A percentile compares a stretch with the other conserved stretches of the same genome.
phyloP scores from a whole-genome alignment of 2,113 vertebrate genomes.

The Chelonoidis abingdonii region DNA sequence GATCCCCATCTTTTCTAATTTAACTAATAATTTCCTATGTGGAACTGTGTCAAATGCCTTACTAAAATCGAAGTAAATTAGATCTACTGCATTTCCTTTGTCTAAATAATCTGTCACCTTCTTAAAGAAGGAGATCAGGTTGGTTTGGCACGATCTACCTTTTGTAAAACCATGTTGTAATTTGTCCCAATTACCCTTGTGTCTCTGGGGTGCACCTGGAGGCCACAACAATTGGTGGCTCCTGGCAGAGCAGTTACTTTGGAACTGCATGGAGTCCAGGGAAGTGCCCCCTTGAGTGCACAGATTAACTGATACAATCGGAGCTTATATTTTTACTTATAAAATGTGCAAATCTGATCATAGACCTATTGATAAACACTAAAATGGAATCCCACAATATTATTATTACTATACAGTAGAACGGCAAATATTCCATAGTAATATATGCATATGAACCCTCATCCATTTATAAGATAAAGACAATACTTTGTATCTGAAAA shows the following conservation, averaged over 20 bases:
- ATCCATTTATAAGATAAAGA: neutral
- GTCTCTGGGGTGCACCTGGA: neutral
- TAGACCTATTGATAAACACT: neutral
- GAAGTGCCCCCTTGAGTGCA: accelerated
- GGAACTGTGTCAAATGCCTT: too few relatives aligned
- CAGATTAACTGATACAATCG: neutral
- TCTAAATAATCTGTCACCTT: too few relatives aligned
- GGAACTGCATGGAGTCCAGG: neutral
- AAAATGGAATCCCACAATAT: neutral
- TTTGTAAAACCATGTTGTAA: too few relatives aligned
- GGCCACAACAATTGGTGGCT: neutral
- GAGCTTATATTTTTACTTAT: accelerated
- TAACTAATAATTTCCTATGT: too few relatives aligned
- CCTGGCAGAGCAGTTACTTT: accelerated
- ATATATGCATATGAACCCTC: neutral
- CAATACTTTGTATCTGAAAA: neutral
- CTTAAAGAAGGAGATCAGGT: too few relatives aligned
- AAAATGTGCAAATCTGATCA: neutral
- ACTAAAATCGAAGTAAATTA: too few relatives aligned
- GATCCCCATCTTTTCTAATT: too few relatives aligned
- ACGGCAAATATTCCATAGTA: neutral
- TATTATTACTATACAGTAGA: neutral
- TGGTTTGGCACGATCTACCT: too few relatives aligned
- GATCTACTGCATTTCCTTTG: too few relatives aligned
- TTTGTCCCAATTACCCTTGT: neutral